Evolutionary conservation across 2,113 vertebrate species (phyloP).

Genomic region (Opisthocomus hoazin): DNA sequence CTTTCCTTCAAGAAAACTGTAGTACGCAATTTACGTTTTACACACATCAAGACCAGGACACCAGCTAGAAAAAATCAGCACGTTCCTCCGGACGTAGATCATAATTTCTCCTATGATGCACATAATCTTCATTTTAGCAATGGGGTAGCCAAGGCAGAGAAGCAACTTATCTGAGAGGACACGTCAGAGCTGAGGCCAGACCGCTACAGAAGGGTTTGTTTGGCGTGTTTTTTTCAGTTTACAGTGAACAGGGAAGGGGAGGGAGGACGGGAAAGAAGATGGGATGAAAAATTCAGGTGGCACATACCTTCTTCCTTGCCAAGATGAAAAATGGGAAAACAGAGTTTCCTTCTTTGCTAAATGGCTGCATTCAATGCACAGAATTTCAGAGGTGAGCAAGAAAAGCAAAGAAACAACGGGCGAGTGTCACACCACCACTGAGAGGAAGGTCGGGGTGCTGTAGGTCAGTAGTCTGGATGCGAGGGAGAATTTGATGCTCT

Average conservation of each 20-base stretch:
- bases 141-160: background rate
- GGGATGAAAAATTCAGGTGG: background rate
- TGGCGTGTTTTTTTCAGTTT: background rate
- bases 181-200: background rate
- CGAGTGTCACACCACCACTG: fast-evolving
- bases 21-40: fast-evolving
- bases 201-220: background rate
- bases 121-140: background rate
- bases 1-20: background rate
- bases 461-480: fast-evolving
- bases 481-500: background rate
- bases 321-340: background rate
- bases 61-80: background rate
- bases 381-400: background rate
- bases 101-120: background rate
- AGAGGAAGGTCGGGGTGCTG: background rate
- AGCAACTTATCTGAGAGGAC: background rate
- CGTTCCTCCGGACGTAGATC: background rate
- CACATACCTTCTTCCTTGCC: background rate
- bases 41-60: background rate
- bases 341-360: background rate
- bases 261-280: background rate
- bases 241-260: background rate
- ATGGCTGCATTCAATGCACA: background rate
- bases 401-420: background rate